Evolutionary conservation across 1,140 invertebrate species (phyloP).

Genomic region (Zelostemma sp.): DNA sequence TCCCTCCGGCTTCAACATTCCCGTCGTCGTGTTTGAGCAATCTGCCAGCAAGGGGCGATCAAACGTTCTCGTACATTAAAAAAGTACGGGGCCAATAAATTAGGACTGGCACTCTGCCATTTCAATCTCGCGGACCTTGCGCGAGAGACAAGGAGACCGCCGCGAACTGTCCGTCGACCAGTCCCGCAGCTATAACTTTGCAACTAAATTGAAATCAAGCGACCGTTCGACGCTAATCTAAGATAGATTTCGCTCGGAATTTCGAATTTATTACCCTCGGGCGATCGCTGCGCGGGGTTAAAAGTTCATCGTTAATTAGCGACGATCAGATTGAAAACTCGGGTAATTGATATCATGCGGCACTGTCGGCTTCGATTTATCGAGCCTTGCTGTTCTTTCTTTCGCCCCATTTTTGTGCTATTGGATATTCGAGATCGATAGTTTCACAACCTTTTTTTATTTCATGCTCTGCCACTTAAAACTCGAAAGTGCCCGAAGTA

Average conservation of each 20-base stretch:
- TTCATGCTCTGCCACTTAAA: too few species aligned
- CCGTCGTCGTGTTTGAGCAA: conserved; percentile 38
- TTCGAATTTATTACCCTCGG: conserved; percentile 32
- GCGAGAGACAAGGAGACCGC: conserved; percentile 56
- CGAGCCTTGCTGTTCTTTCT: background rate
- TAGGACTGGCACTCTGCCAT: conserved; percentile 67
- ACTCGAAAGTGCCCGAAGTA: too few species aligned
- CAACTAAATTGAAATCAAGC: conserved; percentile 47
- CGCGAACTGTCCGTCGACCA: conserved; percentile 28
- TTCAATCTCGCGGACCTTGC: conserved; percentile 65
- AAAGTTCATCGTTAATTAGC: conserved; percentile 41
- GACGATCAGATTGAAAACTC: conserved; percentile 25
- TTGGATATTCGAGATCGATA: too few species aligned
- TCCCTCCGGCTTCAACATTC: conserved; percentile 22
- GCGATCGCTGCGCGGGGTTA: conserved; percentile 19
- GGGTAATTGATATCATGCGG: conserved; percentile 16
- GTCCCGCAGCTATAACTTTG: conserved; percentile 46
- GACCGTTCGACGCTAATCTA: conserved; percentile 39
- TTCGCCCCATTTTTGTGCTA: too few species aligned
- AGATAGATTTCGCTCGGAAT: conserved; percentile 37
- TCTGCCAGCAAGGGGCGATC: conserved; percentile 48
- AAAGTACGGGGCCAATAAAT: conserved; percentile 62
- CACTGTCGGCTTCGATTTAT: background rate
- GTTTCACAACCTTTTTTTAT: too few species aligned
- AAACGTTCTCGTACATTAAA: conserved; percentile 60